These are phyloP conservation scores for Ramazzottius varieornatus DNA, from an alignment of 2,888 invertebrate species.

Conservation along the genomic window DNA sequence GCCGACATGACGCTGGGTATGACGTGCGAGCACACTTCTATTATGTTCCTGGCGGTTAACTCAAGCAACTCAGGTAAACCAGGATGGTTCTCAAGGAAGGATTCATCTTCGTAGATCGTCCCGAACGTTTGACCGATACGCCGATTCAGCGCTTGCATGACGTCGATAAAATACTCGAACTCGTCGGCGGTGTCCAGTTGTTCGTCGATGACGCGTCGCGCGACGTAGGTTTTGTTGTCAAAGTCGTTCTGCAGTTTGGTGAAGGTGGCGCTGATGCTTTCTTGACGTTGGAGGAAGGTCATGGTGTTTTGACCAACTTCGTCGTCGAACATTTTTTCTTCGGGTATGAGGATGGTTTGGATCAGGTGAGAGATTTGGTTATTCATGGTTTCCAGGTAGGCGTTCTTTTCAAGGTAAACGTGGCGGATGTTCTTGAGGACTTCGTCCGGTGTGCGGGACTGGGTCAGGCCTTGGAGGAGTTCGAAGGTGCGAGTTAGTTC, in stretches of 20 bases:
- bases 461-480: not conserved
- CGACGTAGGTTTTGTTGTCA: not conserved
- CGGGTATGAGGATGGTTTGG: not conserved
- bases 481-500: not conserved
- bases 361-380: not conserved
- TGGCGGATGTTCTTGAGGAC: not conserved
- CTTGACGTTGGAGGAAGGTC: not conserved
- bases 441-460: not conserved
- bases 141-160: not conserved
- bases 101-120: not conserved
- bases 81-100: not conserved
- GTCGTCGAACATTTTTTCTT: not conserved
- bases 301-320: not conserved
- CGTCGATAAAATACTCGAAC: not conserved
- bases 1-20: not conserved
- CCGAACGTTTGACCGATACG: not conserved
- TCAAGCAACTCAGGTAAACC: not conserved
- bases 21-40: not conserved
- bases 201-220: not conserved
- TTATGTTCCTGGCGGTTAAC: not conserved
- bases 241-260: not conserved
- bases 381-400: not conserved
- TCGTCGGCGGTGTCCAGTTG: not conserved
- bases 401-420: not conserved
- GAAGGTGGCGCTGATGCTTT: not conserved